Conservation (phyloP, 2,797 vertebrate genomes). For the Kryptopterus vitreolus region DNA sequence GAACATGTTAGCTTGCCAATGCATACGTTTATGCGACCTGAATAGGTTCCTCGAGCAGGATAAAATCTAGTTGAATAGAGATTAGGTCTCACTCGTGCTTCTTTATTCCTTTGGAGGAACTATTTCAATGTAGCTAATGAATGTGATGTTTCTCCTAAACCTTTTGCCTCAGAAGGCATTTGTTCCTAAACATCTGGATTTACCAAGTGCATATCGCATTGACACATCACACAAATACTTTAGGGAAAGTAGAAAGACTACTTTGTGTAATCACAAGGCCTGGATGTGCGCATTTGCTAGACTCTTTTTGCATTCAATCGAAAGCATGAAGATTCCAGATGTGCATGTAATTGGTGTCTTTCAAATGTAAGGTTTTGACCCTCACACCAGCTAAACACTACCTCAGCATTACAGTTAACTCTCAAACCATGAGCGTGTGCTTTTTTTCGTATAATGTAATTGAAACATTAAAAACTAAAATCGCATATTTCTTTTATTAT, state of each 20-base stretch:
- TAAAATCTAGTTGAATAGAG: neutral
- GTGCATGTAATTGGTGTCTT: neutral
- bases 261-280: neutral
- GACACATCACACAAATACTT: neutral
- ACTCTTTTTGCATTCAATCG: neutral
- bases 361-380: neutral
- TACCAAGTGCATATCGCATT: neutral
- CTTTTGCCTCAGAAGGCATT: neutral
- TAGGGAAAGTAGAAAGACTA: neutral
- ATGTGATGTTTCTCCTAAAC: neutral
- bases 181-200: conserved; percentile 16
- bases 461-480: neutral
- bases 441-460: too few species aligned
- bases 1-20: neutral
- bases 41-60: neutral
- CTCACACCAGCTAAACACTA: neutral
- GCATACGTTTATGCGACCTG: neutral
- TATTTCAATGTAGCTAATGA: neutral
- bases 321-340: neutral
- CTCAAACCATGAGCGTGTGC: neutral
- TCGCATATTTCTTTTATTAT: neutral
- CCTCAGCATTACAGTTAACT: too few species aligned
- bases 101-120: neutral
- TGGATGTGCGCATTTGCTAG: neutral
- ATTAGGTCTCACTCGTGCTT: neutral